phyloP scores from a whole-genome alignment of 2,888 invertebrate genomes.

The Trachelus troglodyta region DNA sequence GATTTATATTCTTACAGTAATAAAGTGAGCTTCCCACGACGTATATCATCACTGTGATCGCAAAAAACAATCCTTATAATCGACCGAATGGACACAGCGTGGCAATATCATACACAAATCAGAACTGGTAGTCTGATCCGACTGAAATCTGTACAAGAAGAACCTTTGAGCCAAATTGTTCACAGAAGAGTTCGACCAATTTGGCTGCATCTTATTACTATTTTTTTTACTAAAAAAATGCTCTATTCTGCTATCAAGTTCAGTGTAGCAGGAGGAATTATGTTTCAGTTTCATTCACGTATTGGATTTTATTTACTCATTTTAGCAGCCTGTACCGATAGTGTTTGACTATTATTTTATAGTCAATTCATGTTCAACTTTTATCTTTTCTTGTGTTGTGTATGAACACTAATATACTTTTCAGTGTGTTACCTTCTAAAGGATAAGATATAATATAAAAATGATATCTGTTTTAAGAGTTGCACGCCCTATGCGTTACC shows the following conservation, averaged over 20 bases:
- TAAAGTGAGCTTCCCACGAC: too few species aligned
- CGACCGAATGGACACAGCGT: constrained; percentile 34
- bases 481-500: background rate
- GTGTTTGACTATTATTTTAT: constrained; percentile 25
- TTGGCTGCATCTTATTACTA: constrained; percentile 45
- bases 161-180: background rate
- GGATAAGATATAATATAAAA: background rate
- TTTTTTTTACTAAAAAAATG: constrained; percentile 48
- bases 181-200: constrained; percentile 34
- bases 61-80: background rate
- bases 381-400: background rate
- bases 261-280: constrained; percentile 40
- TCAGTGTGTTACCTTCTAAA: background rate
- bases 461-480: constrained; percentile 21
- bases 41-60: too few species aligned
- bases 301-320: constrained; percentile 43
- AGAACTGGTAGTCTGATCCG: constrained; percentile 30
- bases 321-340: constrained; percentile 43
- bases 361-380: too few species aligned
- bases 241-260: constrained; percentile 44
- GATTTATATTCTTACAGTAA: too few species aligned
- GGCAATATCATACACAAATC: constrained; percentile 32
- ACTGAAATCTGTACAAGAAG: constrained; percentile 5
- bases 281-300: constrained; percentile 42
- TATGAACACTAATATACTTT: background rate